phyloP scores from a whole-genome alignment of 2,888 invertebrate genomes.

The Ennomos quercinarius region DNA sequence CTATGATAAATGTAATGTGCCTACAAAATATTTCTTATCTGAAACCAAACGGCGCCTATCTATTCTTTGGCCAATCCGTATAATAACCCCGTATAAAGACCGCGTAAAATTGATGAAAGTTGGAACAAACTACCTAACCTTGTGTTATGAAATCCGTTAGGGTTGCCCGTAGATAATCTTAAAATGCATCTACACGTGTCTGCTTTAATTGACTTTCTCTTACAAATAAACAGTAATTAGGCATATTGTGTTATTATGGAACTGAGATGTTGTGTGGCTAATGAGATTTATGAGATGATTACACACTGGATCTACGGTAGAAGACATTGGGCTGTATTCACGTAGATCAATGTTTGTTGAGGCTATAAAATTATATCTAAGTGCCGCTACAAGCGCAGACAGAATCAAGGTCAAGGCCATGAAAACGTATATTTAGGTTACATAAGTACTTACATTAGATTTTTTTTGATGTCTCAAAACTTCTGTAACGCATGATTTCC shows the following conservation, averaged over 20 bases:
- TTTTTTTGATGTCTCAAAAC: no score
- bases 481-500: no score
- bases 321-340: slow-evolving; percentile 14
- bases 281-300: slow-evolving; percentile 27
- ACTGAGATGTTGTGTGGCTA: slow-evolving; percentile 19
- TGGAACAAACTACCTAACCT: slow-evolving; percentile 40
- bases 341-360: no score
- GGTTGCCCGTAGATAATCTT: slow-evolving; percentile 37
- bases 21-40: slow-evolving; percentile 15
- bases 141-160: slow-evolving; percentile 29
- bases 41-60: slow-evolving; percentile 8
- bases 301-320: slow-evolving; percentile 20
- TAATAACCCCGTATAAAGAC: slow-evolving; percentile 26
- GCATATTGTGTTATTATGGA: slow-evolving; percentile 14
- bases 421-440: no score
- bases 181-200: slow-evolving; percentile 42
- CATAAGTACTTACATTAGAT: no score
- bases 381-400: no score
- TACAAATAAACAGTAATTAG: slow-evolving; percentile 24
- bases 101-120: slow-evolving; percentile 38
- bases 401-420: no score
- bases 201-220: slow-evolving; percentile 27
- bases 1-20: neutral
- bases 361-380: no score
- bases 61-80: slow-evolving; percentile 34